These are phyloP conservation scores for Homarus gammarus DNA, from an alignment of 2,888 invertebrate species.

Conservation along the genomic window DNA sequence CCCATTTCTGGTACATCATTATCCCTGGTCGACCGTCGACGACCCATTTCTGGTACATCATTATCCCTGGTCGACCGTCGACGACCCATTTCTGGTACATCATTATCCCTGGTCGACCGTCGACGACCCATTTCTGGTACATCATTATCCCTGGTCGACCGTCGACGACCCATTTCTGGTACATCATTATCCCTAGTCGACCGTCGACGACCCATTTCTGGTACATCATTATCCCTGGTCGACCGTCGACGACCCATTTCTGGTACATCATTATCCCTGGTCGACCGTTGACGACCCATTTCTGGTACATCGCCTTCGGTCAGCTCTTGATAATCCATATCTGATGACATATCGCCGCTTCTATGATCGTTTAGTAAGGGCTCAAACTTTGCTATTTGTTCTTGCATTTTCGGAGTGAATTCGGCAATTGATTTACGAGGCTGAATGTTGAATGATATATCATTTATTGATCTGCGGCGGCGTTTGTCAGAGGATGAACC, in stretches of 20 bases:
- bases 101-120: neutral
- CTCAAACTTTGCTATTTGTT: slow-evolving; percentile 51
- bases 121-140: neutral
- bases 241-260: neutral
- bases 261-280: neutral
- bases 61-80: neutral
- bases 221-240: neutral
- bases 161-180: neutral
- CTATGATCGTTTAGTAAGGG: neutral
- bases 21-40: slow-evolving; percentile 23
- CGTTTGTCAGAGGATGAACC: neutral
- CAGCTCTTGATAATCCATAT: neutral
- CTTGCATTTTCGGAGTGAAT: slow-evolving; percentile 52
- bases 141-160: slow-evolving; percentile 29
- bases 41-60: neutral
- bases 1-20: neutral
- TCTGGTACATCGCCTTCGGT: neutral
- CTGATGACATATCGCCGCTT: neutral
- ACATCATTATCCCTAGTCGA: too few relatives aligned
- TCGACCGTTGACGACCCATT: neutral
- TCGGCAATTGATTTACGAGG: slow-evolving; percentile 44
- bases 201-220: neutral
- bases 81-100: neutral
- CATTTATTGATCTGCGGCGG: slow-evolving; percentile 27
- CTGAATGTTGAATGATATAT: slow-evolving; percentile 44